Evolutionary conservation across 2,797 vertebrate genomes (phyloP).

Genomic region (Melanitta fusca): DNA sequence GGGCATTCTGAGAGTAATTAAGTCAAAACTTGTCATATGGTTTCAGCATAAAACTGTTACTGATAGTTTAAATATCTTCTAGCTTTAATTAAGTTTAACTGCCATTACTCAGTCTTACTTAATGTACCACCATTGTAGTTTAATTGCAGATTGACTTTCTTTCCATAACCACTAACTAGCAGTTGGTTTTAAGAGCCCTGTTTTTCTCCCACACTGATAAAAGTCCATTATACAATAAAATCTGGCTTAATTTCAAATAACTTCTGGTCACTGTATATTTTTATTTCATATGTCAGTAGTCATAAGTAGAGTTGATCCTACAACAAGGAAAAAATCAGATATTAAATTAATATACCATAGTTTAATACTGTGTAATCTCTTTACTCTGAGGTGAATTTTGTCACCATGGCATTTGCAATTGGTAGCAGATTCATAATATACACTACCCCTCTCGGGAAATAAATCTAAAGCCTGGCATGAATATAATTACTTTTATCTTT

Average conservation of each 20-base stretch:
- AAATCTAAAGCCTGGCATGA: background rate
- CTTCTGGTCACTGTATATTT: background rate
- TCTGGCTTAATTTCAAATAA: background rate
- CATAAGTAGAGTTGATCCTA: background rate
- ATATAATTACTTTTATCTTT: background rate
- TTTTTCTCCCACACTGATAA: background rate
- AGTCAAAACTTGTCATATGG: background rate
- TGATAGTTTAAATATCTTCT: constrained; percentile 4
- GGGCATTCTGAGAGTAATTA: background rate
- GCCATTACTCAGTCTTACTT: constrained; percentile 1
- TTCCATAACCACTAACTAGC: constrained; percentile 6
- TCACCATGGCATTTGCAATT: background rate
- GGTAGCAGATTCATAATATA: background rate
- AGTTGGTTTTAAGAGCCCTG: background rate
- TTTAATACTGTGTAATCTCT: background rate
- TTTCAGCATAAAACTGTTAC: constrained; percentile 1
- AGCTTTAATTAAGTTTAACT: constrained; percentile 1
- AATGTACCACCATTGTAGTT: background rate
- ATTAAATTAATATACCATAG: background rate
- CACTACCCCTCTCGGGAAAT: background rate
- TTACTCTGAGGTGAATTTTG: background rate
- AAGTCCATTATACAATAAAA: constrained; percentile 13
- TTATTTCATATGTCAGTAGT: background rate
- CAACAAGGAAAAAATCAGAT: background rate
- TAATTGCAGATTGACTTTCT: constrained; percentile 30